Base-by-base conservation (phyloP, 2,888 invertebrate genomes). In the Thereva unica region DNA sequence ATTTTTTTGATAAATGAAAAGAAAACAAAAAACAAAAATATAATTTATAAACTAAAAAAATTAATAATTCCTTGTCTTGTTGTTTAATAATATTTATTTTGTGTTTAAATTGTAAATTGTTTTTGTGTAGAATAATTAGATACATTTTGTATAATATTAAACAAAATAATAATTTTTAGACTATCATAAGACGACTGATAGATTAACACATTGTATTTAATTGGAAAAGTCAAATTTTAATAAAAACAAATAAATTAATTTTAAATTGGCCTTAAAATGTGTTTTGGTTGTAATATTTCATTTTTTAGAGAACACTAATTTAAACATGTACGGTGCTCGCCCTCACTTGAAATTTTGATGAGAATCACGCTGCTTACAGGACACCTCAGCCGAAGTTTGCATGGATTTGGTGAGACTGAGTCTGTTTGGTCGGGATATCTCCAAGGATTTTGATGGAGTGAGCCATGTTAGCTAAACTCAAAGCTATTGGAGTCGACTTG, bases 141-240 rank as follows among this genome's bases (percentile, higher is more conserved):
- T 55, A 50, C n/a, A 50, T 38, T 50, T 40, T 41, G 49, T 61
- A 50, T 61, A 37, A 9, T 34, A 34, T 9, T 34, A 35, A n/a
- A 52, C 49, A 50, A 61, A 61, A 12, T 40, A 44, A 50, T 61
- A 61, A 23, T 41, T 38, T 38, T 8, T 61, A 61, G 50, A 40
- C 50, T 61, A 40, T 40, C 49, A 38, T 61, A 61, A 61, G 61
- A 61, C 61, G 61, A 61, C 61, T 61, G 61, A 61, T 61, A 61
- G 61, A 61, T 61, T 61, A 61, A 61, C 61, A 61, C 23, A 23
- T 23, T 23, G 23, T 23, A 23, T 23, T 23, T 23, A 23, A 23
- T 23, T 23, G 23, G 23, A 23, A 23, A 23, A 23, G 23, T 23
- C 23, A 23, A 23, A 23, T 23, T 23, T 23, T 23, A 23, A 23